Evolutionary conservation across 2,797 vertebrate species (phyloP), one percentile per base, ranked within the genome.

Genomic region (Coregonus suidteri): DNA sequence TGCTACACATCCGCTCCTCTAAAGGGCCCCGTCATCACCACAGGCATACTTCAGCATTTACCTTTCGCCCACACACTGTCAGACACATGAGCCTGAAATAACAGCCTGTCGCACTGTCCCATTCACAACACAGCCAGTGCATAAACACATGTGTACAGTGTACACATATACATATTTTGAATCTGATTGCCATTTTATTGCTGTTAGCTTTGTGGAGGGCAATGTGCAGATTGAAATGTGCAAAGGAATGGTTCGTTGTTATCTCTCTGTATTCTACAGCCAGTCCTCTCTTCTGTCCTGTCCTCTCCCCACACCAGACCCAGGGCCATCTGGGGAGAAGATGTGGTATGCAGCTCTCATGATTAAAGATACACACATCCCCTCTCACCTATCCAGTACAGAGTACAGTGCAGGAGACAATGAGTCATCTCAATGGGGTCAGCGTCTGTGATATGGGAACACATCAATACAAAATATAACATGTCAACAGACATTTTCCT

Each of bases 11-110:
- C 91, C 92, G 91, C 85, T 90, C 81, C 80, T 81, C 83, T 70
- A 65, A 87, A 91, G 90, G 87, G 85, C 87, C 77, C 83, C 77
- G 74, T 83, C 91, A 87, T 84, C 90, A 87, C 90, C 91, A 73
- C 89, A 91, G 88, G 85, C 80, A 91, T 86, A 91, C 91, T 91
- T 88, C 90, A 91, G 87, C 88, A 91, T 90, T 91, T 91, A 91
- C 90, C 82, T 83, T 77, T 85, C 87, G 84, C 93, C 92, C 91
- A 93, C 91, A 86, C 75, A 25, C 86, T 84, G 84, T 91, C 91
- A 89, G 86, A 90, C 90, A 91, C 89, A 81, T 81, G 81, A 66
- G 74, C n/a, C 78, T 14, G 47, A 89, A 92, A 92, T 90, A 87
- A 91, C 91, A 89, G 90, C 80, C 90, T 89, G 84, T 85, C 79